These are phyloP conservation scores for Lycia hirtaria DNA, from an alignment of 2,888 invertebrate genomes.

Conservation along the genomic window DNA sequence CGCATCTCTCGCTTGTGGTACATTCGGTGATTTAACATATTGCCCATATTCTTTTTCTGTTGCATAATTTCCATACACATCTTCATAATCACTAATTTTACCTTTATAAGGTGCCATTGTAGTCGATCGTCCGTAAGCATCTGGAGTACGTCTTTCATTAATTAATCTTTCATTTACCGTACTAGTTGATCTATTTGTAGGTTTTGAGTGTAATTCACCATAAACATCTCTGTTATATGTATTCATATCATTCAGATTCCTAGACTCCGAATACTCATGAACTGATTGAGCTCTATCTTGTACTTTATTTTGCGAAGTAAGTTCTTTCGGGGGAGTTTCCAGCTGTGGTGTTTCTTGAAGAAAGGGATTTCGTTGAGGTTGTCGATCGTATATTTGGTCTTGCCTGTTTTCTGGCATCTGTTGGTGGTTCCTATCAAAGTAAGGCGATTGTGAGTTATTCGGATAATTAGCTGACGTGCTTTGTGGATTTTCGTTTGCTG, in stretches of 20 bases:
- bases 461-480: slow-evolving; percentile 68
- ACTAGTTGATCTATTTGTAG: slow-evolving; percentile 58
- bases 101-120: slow-evolving; percentile 75
- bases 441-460: slow-evolving; percentile 81
- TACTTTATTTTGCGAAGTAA: slow-evolving; percentile 46
- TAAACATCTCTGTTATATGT: slow-evolving; percentile 69
- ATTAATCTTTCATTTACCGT: slow-evolving; percentile 68
- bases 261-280: slow-evolving; percentile 59
- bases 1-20: slow-evolving; percentile 64
- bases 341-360: slow-evolving; percentile 64
- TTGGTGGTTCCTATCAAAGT: slow-evolving; percentile 78
- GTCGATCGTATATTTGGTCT: slow-evolving; percentile 69
- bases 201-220: slow-evolving; percentile 65
- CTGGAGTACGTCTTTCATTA: slow-evolving; percentile 91
- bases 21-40: slow-evolving; percentile 87
- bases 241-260: slow-evolving; percentile 56
- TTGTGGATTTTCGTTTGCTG: slow-evolving; percentile 68
- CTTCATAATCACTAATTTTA: slow-evolving; percentile 90
- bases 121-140: slow-evolving; percentile 90
- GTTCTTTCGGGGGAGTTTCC: slow-evolving; percentile 55
- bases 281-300: slow-evolving; percentile 47
- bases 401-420: slow-evolving; percentile 59
- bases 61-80: slow-evolving; percentile 85
- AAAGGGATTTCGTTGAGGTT: slow-evolving; percentile 72
- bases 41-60: slow-evolving; percentile 72